Evolutionary conservation across 2,797 vertebrate genomes (phyloP).

Genomic region (Syndactyla subalaris): DNA sequence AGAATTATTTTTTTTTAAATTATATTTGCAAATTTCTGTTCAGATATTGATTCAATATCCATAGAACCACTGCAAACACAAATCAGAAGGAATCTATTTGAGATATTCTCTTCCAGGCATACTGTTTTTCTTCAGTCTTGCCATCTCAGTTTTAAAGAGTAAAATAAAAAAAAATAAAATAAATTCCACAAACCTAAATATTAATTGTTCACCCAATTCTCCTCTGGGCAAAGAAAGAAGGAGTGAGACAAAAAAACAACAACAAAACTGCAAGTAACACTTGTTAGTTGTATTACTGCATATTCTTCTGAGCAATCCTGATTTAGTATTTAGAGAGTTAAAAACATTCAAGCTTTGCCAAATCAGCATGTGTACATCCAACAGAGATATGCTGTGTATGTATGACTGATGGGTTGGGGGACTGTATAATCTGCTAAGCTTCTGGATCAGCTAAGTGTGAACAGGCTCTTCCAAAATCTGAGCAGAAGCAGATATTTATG

Average conservation of each 20-base stretch:
- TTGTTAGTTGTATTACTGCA: not conserved
- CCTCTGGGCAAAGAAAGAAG: not conserved
- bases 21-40: not conserved
- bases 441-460: not conserved
- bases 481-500: not conserved
- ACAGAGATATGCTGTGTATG: not conserved
- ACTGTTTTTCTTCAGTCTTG: not conserved
- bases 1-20: not conserved
- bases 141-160: not conserved
- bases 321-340: not conserved
- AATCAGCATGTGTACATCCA: not conserved
- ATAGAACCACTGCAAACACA: not conserved
- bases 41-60: not conserved
- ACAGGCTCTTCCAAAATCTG: not conserved
- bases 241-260: not conserved
- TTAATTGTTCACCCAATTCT: not conserved
- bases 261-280: not conserved
- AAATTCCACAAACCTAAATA: not conserved
- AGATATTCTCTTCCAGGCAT: not conserved
- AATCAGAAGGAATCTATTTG: not conserved
- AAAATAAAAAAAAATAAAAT: not conserved
- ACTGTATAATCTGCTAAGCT: not conserved
- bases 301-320: not conserved
- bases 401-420: not conserved
- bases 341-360: not conserved